Conservation (phyloP, 2,113 vertebrate species). For the Oncorhynchus keta region DNA sequence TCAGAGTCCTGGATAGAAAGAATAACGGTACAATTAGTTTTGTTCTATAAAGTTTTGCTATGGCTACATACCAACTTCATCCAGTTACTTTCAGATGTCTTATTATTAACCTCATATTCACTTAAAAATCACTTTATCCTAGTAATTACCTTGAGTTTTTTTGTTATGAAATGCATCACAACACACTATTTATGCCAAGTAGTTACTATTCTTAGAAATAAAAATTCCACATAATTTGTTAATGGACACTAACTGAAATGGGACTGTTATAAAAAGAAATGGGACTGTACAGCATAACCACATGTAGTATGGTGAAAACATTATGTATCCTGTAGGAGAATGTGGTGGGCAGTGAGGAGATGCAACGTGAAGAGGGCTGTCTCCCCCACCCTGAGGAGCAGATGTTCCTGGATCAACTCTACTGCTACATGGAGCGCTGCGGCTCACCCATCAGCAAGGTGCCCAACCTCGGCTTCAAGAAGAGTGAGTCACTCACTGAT, state of each 20-base stretch:
- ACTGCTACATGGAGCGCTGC: constrained; percentile 70
- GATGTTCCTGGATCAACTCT: constrained; percentile 78
- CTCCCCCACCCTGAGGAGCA: constrained; percentile 78
- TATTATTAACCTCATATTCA: no score
- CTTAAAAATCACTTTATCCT: no score
- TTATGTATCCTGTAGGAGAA: constrained; percentile 62
- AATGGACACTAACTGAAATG: no score
- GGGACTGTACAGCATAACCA: no score
- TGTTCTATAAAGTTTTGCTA: background rate
- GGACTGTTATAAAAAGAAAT: no score
- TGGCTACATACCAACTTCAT: background rate
- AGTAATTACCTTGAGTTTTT: background rate
- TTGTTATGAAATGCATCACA: background rate
- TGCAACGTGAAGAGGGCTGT: constrained; percentile 69
- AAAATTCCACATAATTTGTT: no score
- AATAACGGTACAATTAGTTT: constrained; percentile 68
- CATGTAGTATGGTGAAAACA: no score
- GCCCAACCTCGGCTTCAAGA: constrained; percentile 81
- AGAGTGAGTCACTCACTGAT: constrained; percentile 68
- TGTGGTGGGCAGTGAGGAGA: constrained; percentile 74
- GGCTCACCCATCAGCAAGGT: constrained; percentile 78
- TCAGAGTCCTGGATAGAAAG: constrained; percentile 74
- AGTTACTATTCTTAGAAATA: no score
- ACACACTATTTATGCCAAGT: background rate
- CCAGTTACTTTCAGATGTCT: background rate